phyloP scores from a whole-genome alignment of 2,888 invertebrate species.

The Nomada hirtipes region DNA sequence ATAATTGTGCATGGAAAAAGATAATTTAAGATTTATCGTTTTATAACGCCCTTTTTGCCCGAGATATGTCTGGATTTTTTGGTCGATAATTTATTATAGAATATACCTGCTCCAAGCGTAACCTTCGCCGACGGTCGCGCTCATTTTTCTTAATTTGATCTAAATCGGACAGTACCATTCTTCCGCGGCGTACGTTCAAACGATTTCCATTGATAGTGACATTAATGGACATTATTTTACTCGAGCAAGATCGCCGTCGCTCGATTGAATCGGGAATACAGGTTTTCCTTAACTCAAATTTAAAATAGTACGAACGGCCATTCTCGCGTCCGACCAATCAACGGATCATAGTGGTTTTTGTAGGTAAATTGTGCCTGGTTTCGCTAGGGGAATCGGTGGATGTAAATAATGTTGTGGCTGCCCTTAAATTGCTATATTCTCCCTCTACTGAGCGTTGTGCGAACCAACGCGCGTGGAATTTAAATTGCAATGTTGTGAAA shows the following conservation, averaged over 20 bases:
- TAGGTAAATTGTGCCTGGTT: not conserved
- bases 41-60: not conserved
- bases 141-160: conserved; percentile 86
- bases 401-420: too few species aligned
- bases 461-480: too few species aligned
- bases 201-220: conserved; percentile 87
- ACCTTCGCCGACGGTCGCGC: conserved; percentile 86
- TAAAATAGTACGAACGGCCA: conserved; percentile 69
- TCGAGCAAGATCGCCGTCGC: not conserved
- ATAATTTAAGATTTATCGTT: too few species aligned
- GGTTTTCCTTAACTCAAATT: conserved; percentile 69
- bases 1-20: too few species aligned
- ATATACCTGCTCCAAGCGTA: conserved; percentile 87
- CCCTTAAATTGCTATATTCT: too few species aligned
- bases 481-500: too few species aligned
- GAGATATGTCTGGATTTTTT: not conserved
- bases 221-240: conserved; percentile 86
- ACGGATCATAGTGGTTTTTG: conserved; percentile 13
- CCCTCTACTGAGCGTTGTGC: too few species aligned
- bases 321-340: conserved; percentile 45
- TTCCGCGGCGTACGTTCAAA: conserved; percentile 84
- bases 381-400: too few species aligned
- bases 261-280: conserved; percentile 33
- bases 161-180: conserved; percentile 85
- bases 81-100: conserved; percentile 17